Conservation (phyloP, 2,113 vertebrate species). For the Symphodus melops region DNA sequence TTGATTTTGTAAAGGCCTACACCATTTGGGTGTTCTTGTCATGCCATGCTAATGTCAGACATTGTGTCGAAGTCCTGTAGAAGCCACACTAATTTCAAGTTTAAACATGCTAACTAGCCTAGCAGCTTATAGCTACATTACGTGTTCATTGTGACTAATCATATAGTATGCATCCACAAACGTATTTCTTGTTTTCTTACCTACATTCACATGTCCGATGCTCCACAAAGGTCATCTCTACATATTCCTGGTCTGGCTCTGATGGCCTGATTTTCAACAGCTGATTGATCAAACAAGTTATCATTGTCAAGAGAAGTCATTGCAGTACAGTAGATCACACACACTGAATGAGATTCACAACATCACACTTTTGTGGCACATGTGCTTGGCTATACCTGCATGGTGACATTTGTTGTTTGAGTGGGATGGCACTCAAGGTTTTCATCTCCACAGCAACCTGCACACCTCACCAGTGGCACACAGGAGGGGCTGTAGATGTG, state of each 20-base stretch:
- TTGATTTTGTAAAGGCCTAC: too few relatives aligned
- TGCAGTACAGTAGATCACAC: background rate
- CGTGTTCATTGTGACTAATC: too few relatives aligned
- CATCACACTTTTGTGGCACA: too few relatives aligned
- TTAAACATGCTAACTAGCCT: too few relatives aligned
- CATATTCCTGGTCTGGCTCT: slow-evolving; percentile 81
- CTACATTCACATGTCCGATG: slow-evolving; percentile 88
- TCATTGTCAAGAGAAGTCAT: background rate
- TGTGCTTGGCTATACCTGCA: slow-evolving; percentile 86
- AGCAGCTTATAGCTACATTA: too few relatives aligned
- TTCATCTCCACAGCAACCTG: slow-evolving; percentile 94
- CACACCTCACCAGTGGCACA: slow-evolving; percentile 90
- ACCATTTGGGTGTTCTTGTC: too few relatives aligned
- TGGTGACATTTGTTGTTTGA: slow-evolving; percentile 86
- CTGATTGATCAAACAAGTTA: slow-evolving; percentile 61
- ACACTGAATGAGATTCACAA: too few relatives aligned
- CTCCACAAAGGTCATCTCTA: slow-evolving; percentile 87
- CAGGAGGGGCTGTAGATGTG: slow-evolving; percentile 94
- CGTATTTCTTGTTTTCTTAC: slow-evolving; percentile 76
- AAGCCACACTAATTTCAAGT: too few relatives aligned
- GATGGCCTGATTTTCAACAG: slow-evolving; percentile 84
- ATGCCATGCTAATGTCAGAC: too few relatives aligned
- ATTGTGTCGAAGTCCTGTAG: too few relatives aligned
- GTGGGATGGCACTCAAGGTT: slow-evolving; percentile 89
- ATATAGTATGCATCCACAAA: too few relatives aligned